Base-by-base conservation (phyloP, 2,888 invertebrate species). In the Tetragonula carbonaria region DNA sequence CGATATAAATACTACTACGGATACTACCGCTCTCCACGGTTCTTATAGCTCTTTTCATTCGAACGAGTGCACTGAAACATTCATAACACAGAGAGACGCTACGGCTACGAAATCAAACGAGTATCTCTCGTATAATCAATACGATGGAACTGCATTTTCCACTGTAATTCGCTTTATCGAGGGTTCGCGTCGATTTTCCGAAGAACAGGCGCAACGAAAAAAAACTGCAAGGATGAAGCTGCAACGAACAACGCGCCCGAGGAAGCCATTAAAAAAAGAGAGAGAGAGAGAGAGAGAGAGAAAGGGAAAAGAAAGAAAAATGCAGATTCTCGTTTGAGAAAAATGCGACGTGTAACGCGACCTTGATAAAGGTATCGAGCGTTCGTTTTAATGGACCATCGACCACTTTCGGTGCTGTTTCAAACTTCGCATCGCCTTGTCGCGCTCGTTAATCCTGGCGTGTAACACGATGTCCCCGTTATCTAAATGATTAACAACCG, bases 311-410 rank as follows among this genome's bases (percentile, higher is more conserved):
- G 11, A 8, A 45, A 8, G 45, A 45, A 45, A 45, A 45, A 45
- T 45, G 23, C 23, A 28, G 16, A 4, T 8, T 28, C 62, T 8
- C 18, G 8, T 65, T 65, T 33, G 33, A 33, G n/a, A 13, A 38
- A 65, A 51, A 55, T n/a, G 45, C 45, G 38, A 71, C 4, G 13
- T 51, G 65, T 53, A 70, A 74, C 83, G n/a, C 11, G 38, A 70
- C 73, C 70, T 70, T 33, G 59, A 50, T 33, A n/a, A 51, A 74
- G 65, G 18, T 21, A 55, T 45, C n/a, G 50, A 50, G 66, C 73
- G 65, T 33, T 21, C 33, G 14, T 38, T 83, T 83, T 83, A 83
- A 77, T 83, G 68, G 65, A 71, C 33, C 77, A 59, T 73, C 65
- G 50, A 71, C 55, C 71, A 55, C 53, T 23, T 70, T 21, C 28